Evolutionary conservation across 1,140 invertebrate species (phyloP).

Genomic region (Drosophila ironensis): DNA sequence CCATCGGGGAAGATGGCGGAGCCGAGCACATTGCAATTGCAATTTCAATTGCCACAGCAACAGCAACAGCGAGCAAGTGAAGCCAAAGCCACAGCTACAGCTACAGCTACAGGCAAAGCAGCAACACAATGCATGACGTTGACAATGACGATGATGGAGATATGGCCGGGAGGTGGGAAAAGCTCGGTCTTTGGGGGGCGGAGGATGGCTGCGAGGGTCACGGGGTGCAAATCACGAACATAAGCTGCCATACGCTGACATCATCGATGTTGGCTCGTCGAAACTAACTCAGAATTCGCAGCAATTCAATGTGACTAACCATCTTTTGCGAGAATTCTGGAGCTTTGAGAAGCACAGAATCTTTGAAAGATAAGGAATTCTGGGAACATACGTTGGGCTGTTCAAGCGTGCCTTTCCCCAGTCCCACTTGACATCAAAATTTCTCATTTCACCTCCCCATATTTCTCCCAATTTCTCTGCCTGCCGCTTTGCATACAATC

Average conservation of each 20-base stretch:
- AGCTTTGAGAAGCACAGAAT: background rate
- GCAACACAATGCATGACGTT: slow-evolving; percentile 47
- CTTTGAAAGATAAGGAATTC: background rate
- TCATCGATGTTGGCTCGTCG: slow-evolving; percentile 26
- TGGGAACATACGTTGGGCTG: background rate
- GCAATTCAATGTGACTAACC: slow-evolving; percentile 23
- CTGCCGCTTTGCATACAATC: background rate
- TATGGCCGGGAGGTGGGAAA: slow-evolving; percentile 15
- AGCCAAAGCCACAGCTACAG: slow-evolving; percentile 5
- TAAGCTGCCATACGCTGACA: slow-evolving; percentile 32
- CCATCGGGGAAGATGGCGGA: slow-evolving; percentile 43
- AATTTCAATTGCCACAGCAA: slow-evolving; percentile 30
- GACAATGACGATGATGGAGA: slow-evolving; percentile 57
- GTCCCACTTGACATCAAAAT: background rate
- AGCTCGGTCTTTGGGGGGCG: background rate
- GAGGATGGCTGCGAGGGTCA: slow-evolving; percentile 1
- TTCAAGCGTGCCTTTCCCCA: background rate
- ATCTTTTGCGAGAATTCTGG: slow-evolving; percentile 2
- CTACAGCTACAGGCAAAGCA: background rate
- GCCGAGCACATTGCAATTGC: slow-evolving; percentile 26
- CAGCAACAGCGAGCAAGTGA: background rate
- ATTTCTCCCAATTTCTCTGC: background rate
- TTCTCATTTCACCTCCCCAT: background rate
- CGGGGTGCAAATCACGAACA: slow-evolving; percentile 37
- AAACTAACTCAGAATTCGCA: slow-evolving; percentile 26